phyloP scores from a whole-genome alignment of 1,140 invertebrate species.

The Panonychus citri region DNA sequence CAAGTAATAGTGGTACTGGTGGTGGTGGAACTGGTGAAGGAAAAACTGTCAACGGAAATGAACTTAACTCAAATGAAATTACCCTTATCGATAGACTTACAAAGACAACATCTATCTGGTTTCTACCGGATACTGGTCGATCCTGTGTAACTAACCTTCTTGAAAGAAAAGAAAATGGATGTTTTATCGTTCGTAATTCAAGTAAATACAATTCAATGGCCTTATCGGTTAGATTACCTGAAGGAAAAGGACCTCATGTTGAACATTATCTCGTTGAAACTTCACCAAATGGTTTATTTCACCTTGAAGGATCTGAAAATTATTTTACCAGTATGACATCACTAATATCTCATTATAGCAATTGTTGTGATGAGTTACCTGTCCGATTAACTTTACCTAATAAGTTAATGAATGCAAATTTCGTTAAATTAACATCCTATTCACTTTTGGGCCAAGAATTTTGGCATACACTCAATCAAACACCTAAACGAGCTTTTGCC shows the following conservation, averaged over 20 bases:
- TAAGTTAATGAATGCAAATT: conserved; percentile 53
- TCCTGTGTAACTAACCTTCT: conserved; percentile 73
- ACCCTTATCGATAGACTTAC: conserved; percentile 54
- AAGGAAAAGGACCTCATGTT: conserved; percentile 62
- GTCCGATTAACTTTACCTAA: conserved; percentile 63
- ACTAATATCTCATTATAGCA: conserved; percentile 72
- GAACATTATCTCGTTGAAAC: conserved; percentile 87
- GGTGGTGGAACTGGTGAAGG: too few relatives aligned
- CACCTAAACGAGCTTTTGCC: too few relatives aligned
- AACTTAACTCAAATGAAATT: background rate
- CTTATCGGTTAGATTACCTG: conserved; percentile 63
- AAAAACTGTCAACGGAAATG: too few relatives aligned
- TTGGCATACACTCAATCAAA: background rate
- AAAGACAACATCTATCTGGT: conserved; percentile 80
- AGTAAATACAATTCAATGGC: conserved; percentile 80
- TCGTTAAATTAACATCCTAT: conserved; percentile 65
- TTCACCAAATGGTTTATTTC: conserved; percentile 41
- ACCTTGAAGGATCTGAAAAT: conserved; percentile 75
- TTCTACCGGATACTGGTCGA: conserved; percentile 70
- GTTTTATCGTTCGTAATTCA: conserved; percentile 47
- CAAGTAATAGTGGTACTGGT: too few relatives aligned
- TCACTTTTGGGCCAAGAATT: conserved; percentile 58
- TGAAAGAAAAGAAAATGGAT: conserved; percentile 69
- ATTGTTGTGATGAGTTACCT: conserved; percentile 79
- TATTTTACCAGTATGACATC: conserved; percentile 63